Conservation (phyloP, 2,888 invertebrate genomes). For the Oligia fasciuncula region DNA sequence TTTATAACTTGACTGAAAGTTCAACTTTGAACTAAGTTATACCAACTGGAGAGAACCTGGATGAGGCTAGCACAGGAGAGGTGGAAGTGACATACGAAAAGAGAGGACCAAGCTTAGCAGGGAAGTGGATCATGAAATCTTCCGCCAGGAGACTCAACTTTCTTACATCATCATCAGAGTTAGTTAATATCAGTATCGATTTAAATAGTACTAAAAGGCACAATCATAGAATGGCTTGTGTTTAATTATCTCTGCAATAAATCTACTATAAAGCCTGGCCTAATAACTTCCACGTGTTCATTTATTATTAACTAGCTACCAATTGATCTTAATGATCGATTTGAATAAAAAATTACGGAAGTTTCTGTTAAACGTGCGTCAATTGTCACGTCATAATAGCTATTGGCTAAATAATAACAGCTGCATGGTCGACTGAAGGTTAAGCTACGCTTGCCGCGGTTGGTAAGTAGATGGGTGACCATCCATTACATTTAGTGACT, state of each 20-base stretch:
- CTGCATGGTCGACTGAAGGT: neutral
- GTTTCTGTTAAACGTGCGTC: constrained; percentile 36
- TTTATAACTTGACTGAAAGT: neutral
- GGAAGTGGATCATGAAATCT: neutral
- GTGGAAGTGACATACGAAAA: no score
- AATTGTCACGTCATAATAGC: constrained; percentile 9
- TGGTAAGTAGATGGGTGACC: neutral
- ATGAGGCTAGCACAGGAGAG: no score
- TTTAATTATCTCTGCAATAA: constrained; percentile 22
- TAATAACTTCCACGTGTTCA: constrained; percentile 44
- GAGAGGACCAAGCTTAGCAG: no score
- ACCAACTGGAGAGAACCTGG: no score
- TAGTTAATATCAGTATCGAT: neutral
- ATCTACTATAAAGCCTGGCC: constrained; percentile 3
- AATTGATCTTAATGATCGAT: constrained; percentile 33
- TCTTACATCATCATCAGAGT: neutral
- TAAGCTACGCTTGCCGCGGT: neutral
- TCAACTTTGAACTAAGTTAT: neutral
- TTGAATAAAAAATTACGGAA: constrained; percentile 48
- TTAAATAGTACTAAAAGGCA: neutral
- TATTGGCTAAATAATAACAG: neutral
- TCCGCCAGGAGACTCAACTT: neutral
- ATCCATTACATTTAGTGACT: neutral
- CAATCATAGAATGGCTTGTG: neutral
- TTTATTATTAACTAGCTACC: constrained; percentile 45